Conservation (phyloP, 2,888 invertebrate species). For the Lasioglossum oenotherae region DNA sequence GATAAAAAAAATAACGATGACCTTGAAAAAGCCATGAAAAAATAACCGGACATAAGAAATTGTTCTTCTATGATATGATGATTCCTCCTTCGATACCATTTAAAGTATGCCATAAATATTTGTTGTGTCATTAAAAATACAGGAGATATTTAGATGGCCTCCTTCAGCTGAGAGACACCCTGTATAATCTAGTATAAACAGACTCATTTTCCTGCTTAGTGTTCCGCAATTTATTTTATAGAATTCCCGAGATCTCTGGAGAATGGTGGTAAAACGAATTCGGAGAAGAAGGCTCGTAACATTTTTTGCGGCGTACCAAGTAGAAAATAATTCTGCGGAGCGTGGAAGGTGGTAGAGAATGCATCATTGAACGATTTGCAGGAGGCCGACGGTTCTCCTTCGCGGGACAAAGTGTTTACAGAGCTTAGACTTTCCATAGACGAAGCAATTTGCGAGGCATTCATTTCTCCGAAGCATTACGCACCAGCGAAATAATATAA, state of each 20-base stretch:
- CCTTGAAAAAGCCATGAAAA: no score
- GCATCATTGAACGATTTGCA: background rate
- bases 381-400: background rate
- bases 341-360: background rate
- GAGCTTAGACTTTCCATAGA: constrained; percentile 18
- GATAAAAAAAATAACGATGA: no score
- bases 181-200: no score
- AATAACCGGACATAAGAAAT: no score
- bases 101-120: no score
- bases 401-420: constrained; percentile 17
- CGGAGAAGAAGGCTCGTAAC: background rate
- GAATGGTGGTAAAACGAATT: background rate
- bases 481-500: constrained; percentile 54
- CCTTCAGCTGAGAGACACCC: no score
- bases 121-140: no score
- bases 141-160: no score
- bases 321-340: background rate
- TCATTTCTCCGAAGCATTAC: constrained; percentile 21
- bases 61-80: no score
- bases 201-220: background rate
- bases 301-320: background rate
- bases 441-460: constrained; percentile 33
- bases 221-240: background rate
- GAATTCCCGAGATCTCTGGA: background rate
- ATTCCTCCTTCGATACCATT: no score